Base-by-base conservation (phyloP, 2,888 invertebrate genomes). In the Acanthococcus lagerstroemiae region DNA sequence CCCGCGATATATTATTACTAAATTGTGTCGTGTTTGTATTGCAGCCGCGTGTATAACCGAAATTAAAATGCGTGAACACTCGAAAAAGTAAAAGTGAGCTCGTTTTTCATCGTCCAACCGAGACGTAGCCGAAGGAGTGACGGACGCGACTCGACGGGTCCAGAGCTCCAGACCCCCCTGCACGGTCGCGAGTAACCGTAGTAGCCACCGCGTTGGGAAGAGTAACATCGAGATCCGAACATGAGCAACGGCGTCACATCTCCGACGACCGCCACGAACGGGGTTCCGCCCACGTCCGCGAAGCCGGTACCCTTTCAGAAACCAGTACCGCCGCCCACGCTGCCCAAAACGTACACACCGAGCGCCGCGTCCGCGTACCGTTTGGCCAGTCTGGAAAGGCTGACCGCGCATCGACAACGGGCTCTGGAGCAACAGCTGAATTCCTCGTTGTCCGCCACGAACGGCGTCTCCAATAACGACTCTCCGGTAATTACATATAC, bases 361-460 rank as follows among this genome's bases (percentile, higher is more conserved):
- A 86, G 86, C 56, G 83, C 83, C 71, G 86, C 71, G 85, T 87
- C 72, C 68, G 88, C 88, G 65, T 90, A 89, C 77, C 77, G 81
- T 69, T 80, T 90, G 72, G 87, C 89, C 65, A 89, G 89, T 75
- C 82, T 90, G 70, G 90, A 90, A 77, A 82, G 89, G 75, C 80
- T 90, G 74, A 56, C 56, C 15, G 90, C 90, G 55, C 82, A 88
- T 72, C 81, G 89, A 68, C 90, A 90, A 77, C 84, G 89, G 74
- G 84, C 89, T 73, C 85, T 88, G 74, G 89, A 88, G 80, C 84
- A 79, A 70, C 67, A 63, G 25, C 25, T 63, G n/a, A 63, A 54
- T 37, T 54, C 63, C 48, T 54, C 63, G 65, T 22, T 65, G 60
- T 21, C 56, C 37, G 54, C 67, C 58, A 55, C 76, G 74, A 74